These are phyloP conservation scores for Cassiopea andromeda DNA, from an alignment of 30 jellyfish, hydroid and myxozoan genomes.

Conservation along the genomic window DNA sequence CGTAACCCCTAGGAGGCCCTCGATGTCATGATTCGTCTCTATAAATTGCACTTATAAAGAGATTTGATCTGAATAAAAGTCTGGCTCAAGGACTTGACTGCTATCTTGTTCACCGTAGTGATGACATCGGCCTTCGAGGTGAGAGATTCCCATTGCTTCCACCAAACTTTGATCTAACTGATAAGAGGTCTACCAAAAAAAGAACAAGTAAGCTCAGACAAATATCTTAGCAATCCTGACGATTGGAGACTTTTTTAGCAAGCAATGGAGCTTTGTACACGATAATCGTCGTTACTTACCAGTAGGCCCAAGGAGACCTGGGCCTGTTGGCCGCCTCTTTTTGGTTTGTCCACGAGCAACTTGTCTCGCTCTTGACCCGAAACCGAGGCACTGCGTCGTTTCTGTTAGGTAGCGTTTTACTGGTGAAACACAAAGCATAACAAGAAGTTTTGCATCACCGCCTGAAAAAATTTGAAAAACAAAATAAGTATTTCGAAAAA, in stretches of 20 bases:
- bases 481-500: neutral
- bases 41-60: too few relatives aligned
- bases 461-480: conserved; percentile 32
- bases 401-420: conserved; percentile 85
- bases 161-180: conserved; percentile 64
- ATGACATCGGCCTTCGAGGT: conserved; percentile 75
- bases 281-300: conserved; percentile 17
- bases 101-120: conserved; percentile 10
- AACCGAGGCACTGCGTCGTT: conserved; percentile 87
- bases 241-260: neutral
- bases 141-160: conserved; percentile 73
- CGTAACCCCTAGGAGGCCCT: too few relatives aligned
- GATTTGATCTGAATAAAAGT: too few relatives aligned
- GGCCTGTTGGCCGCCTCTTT: conserved; percentile 87
- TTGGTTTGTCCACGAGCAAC: conserved; percentile 95
- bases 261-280: too few relatives aligned
- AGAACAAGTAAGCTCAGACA: neutral
- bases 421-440: conserved; percentile 92
- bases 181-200: conserved; percentile 34
- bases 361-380: conserved; percentile 95
- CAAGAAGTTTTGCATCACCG: conserved; percentile 91
- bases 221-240: neutral
- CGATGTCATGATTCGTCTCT: too few relatives aligned
- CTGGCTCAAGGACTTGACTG: neutral
- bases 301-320: conserved; percentile 73